These are phyloP conservation scores for Neoascia interrupta DNA, from an alignment of 2,888 invertebrate genomes.

Conservation along the genomic window DNA sequence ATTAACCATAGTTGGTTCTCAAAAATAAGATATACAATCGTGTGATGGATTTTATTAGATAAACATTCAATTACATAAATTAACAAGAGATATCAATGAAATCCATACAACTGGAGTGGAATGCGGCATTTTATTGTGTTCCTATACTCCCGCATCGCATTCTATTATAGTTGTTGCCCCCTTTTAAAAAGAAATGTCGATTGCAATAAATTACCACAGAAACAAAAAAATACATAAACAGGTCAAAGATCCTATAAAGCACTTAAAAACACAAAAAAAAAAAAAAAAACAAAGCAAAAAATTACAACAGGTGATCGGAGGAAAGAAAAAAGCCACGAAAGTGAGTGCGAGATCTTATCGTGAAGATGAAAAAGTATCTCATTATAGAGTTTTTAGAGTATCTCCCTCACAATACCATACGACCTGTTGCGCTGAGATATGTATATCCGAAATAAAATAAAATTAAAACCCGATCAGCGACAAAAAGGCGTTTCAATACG, in stretches of 20 bases:
- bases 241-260: constrained; percentile 29
- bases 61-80: constrained; percentile 1
- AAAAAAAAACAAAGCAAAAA: no score
- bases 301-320: not conserved
- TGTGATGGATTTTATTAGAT: not conserved
- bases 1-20: constrained; percentile 50
- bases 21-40: not conserved
- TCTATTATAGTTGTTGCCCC: no score
- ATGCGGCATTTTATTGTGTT: no score
- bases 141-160: no score
- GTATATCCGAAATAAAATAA: constrained; percentile 5
- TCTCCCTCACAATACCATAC: constrained; percentile 6
- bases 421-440: constrained; percentile 47
- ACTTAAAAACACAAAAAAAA: constrained; percentile 1
- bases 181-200: constrained; percentile 36
- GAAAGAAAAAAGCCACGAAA: constrained; percentile 7
- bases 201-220: constrained; percentile 18
- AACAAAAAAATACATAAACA: no score
- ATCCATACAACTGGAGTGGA: no score
- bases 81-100: no score
- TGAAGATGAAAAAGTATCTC: constrained; percentile 50
- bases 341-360: constrained; percentile 42
- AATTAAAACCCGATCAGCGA: constrained; percentile 39
- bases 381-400: constrained; percentile 37
- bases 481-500: constrained; percentile 36